Percentiles rank a stretch among this genome's conserved stretches.
Evolutionary conservation across 2,888 invertebrate genomes (phyloP).

Genomic region (Ectobius pallidus): DNA sequence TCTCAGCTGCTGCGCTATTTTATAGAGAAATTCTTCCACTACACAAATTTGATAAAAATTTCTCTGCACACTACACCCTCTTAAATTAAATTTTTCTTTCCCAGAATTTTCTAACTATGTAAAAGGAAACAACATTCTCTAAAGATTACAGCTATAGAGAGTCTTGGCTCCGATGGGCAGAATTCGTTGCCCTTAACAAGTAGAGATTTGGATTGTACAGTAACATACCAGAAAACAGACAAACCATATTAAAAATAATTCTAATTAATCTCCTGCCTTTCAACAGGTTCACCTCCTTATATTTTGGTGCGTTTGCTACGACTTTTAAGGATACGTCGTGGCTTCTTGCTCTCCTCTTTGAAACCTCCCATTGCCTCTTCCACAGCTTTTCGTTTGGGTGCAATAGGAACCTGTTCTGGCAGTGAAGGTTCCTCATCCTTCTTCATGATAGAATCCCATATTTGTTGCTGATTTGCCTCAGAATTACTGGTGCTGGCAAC

Average conservation of each 20-base stretch:
- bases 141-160: background rate
- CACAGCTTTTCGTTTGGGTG: constrained; percentile 11
- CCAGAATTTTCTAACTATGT: background rate
- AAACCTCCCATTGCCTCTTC: background rate
- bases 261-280: background rate
- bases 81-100: background rate
- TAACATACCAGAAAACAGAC: background rate
- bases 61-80: constrained; percentile 8
- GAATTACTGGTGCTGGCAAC: constrained; percentile 24
- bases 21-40: constrained; percentile 23
- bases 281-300: background rate
- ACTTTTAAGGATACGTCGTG: constrained; percentile 28
- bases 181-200: too few species aligned
- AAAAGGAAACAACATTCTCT: constrained; percentile 14
- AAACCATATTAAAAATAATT: background rate
- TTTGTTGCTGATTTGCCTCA: background rate
- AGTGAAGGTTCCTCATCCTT: constrained; percentile 2
- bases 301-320: constrained; percentile 31
- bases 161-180: background rate
- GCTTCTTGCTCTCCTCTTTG: constrained; percentile 20
- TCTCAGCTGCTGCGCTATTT: background rate
- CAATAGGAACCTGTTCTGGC: background rate
- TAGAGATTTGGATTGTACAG: background rate
- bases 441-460: constrained; percentile 10
- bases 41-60: constrained; percentile 23